Base-by-base conservation (phyloP, 2,113 vertebrate genomes). In the Azemiops feae region DNA sequence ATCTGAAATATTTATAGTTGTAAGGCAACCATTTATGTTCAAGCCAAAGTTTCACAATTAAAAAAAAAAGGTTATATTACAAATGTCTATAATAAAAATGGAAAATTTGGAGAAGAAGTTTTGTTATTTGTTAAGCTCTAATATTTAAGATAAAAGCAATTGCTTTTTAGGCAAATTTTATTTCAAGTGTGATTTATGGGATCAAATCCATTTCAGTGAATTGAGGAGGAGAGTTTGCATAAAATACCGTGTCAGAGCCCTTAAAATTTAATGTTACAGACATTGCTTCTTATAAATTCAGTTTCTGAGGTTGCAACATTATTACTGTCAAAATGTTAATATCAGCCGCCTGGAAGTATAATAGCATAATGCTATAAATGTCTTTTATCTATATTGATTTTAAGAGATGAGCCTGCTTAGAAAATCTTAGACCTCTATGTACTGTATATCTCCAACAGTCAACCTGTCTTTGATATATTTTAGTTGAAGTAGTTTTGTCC, bases 321-420 rank as follows among this genome's bases (percentile, higher is more conserved):
- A 93, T 93, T 96, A 85, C n/a, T 95, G 95, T 93, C 92, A 96
- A 94, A 53, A 88, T 87, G 74, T 94, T 97, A 96, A 95, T 94
- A 52, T 96, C 92, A 94, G 91, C 96, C 92, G 74, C 90, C 92
- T 4, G 18, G 50, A 58, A 0, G 1, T 94, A 69, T 94, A 93
- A 94, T 94, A 87, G 94, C 94, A 94, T 94, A 95, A 94, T 87
- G 69, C 69, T 96, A 86, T 95, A 94, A 93, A 89, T 94, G 85
- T 93, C 94, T 96, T 95, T 45, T 96, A 95, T 93, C 94, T 93
- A 74, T 92, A 95, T 95, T 94, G 64, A 91, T 95, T 96, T 96
- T 95, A 93, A 81, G 91, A 96, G 95, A 96, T 94, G 92, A 96
- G 93, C 94, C 93, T 95, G 91, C 94, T 94, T 95, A 93, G 92